phyloP scores from a whole-genome alignment of 2,113 vertebrate species.

The Macquaria ambigua region DNA sequence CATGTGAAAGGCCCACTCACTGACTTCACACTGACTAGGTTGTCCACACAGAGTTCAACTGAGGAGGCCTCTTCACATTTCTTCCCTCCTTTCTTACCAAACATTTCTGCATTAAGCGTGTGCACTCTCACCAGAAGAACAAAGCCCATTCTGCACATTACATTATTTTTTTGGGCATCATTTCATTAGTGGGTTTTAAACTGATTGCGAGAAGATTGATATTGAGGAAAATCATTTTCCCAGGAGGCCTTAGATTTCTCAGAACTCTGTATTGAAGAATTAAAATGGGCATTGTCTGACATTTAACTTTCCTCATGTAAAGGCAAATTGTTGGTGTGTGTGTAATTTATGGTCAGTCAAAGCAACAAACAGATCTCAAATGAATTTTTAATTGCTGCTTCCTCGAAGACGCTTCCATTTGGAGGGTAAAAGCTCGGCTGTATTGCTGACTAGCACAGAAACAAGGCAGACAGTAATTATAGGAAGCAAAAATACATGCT shows the following conservation, averaged over 20 bases:
- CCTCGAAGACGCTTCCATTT: constrained; percentile 34
- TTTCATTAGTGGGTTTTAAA: not conserved
- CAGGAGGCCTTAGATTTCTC: not conserved
- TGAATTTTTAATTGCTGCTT: constrained; percentile 63
- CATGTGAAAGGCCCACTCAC: constrained; percentile 56
- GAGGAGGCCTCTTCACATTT: not conserved
- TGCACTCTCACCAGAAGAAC: not conserved
- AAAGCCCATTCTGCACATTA: not conserved
- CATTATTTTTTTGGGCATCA: not conserved
- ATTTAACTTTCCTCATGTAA: constrained; percentile 15
- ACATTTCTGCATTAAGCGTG: not conserved
- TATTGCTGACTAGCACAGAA: constrained; percentile 49
- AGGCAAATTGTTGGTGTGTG: constrained; percentile 8
- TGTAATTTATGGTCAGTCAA: constrained; percentile 32
- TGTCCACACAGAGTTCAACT: constrained; percentile 11
- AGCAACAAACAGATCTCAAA: constrained; percentile 49
- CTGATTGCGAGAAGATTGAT: not conserved
- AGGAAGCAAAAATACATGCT: constrained; percentile 64
- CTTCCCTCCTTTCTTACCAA: not conserved
- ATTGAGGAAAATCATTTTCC: constrained; percentile 3
- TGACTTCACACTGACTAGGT: constrained; percentile 15
- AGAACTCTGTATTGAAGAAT: constrained; percentile 6
- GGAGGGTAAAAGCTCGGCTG: constrained; percentile 30
- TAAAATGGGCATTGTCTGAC: not conserved
- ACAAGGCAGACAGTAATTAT: constrained; percentile 59